These are phyloP conservation scores for Heloderma charlesbogerti DNA, from an alignment of 2,113 vertebrate genomes.

Conservation along the genomic window DNA sequence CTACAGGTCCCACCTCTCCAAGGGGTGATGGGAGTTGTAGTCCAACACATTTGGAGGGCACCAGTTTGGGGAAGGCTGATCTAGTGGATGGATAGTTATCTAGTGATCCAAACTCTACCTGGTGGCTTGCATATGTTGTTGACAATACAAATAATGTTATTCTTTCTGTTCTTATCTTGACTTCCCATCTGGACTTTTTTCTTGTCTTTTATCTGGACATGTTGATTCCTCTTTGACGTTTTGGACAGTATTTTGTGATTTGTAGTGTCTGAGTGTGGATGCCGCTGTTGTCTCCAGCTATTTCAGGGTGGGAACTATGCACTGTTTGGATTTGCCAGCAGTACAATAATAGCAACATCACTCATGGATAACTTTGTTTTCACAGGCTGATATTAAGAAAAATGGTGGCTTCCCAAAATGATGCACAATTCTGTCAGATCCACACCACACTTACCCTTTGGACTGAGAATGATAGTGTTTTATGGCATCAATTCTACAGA, in stretches of 20 bases:
- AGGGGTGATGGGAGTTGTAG: no score
- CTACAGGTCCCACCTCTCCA: no score
- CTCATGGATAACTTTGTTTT: conserved; percentile 81
- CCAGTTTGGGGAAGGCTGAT: neutral
- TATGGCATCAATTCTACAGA: conserved; percentile 74
- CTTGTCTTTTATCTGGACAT: conserved; percentile 65
- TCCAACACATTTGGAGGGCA: neutral
- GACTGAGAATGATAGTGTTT: conserved; percentile 80
- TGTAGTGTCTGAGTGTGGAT: conserved; percentile 66
- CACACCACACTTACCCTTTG: conserved; percentile 73
- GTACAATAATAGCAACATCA: conserved; percentile 80
- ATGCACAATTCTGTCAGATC: conserved; percentile 79
- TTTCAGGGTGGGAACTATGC: conserved; percentile 74
- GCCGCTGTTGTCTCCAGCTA: conserved; percentile 64
- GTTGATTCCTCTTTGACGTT: conserved; percentile 75
- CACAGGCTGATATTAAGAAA: conserved; percentile 82
- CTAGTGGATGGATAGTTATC: conserved; percentile 50
- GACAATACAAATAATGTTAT: conserved; percentile 55
- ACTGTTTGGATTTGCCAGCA: conserved; percentile 69
- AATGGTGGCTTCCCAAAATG: conserved; percentile 72
- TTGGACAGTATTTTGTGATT: conserved; percentile 67
- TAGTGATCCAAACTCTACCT: conserved; percentile 46
- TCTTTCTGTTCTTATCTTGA: conserved; percentile 29
- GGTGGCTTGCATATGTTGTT: conserved; percentile 41
- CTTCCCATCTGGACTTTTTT: conserved; percentile 70